These are phyloP conservation scores for Salminus brasiliensis DNA, from an alignment of 2,113 vertebrate species.

Conservation along the genomic window DNA sequence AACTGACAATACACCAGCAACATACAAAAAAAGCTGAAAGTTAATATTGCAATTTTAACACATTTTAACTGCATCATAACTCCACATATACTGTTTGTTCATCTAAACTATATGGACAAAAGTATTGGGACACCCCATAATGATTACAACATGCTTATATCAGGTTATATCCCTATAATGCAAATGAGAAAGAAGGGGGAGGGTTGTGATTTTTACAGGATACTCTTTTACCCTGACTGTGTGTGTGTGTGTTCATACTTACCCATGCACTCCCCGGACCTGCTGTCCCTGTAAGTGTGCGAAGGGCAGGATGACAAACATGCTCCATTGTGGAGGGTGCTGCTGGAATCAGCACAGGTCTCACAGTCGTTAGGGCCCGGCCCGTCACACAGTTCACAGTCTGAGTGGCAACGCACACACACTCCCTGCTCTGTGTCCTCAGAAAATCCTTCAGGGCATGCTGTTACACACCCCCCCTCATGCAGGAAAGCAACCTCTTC, in stretches of 20 bases:
- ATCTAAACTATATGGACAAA: no score
- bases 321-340: conserved; percentile 68
- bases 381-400: conserved; percentile 81
- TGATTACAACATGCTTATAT: no score
- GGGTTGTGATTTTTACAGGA: background rate
- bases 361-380: conserved; percentile 76
- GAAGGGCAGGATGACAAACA: conserved; percentile 79
- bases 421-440: conserved; percentile 58
- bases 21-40: background rate
- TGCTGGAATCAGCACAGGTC: conserved; percentile 61
- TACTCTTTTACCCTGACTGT: background rate
- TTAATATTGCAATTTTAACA: no score
- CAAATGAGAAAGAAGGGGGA: no score
- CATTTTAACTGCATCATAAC: no score
- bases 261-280: conserved; percentile 82
- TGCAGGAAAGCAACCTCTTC: conserved; percentile 77
- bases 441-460: conserved; percentile 82
- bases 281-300: conserved; percentile 75
- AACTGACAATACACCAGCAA: conserved; percentile 68
- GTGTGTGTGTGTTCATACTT: conserved; percentile 17
- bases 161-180: no score
- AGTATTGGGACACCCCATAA: no score
- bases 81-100: no score
- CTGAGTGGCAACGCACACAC: conserved; percentile 80
- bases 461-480: conserved; percentile 70